Evolutionary conservation across 2,888 invertebrate genomes (phyloP).

Genomic region (Harpalus rubripes): DNA sequence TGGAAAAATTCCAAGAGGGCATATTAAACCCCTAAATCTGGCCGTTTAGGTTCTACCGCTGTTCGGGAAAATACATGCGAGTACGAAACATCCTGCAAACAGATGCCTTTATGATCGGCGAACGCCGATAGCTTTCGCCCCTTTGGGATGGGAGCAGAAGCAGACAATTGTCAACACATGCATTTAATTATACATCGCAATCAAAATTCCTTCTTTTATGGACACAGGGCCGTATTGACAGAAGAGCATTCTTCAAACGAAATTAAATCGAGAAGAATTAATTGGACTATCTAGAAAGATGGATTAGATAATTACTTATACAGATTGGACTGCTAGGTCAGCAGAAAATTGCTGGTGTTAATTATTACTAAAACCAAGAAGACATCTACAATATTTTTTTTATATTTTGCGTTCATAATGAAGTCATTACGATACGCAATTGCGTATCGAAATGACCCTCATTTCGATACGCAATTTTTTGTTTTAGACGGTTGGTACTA

Average conservation of each 20-base stretch:
- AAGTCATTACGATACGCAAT: no score
- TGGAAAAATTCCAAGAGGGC: slow-evolving; percentile 62
- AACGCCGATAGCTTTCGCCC: slow-evolving; percentile 15
- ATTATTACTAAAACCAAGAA: background rate
- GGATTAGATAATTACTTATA: background rate
- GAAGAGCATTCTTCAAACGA: background rate
- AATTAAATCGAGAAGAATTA: background rate
- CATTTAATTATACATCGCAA: slow-evolving; percentile 55
- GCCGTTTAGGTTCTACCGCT: background rate
- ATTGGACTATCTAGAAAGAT: background rate
- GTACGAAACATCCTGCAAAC: slow-evolving; percentile 43
- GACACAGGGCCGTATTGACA: slow-evolving; percentile 35
- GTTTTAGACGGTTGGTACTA: no score
- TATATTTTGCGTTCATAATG: no score
- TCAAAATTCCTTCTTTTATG: slow-evolving; percentile 60
- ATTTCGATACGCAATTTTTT: no score
- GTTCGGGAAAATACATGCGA: background rate
- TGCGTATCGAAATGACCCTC: no score
- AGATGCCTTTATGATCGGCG: slow-evolving; percentile 56
- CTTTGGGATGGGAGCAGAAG: background rate
- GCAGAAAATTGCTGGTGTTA: background rate
- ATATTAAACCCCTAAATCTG: slow-evolving; percentile 62
- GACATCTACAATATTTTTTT: no score
- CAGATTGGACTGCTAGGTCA: background rate
- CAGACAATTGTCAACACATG: slow-evolving; percentile 58